Evolutionary conservation across 1,140 invertebrate genomes (phyloP).

Genomic region (Drosophila kikkawai): DNA sequence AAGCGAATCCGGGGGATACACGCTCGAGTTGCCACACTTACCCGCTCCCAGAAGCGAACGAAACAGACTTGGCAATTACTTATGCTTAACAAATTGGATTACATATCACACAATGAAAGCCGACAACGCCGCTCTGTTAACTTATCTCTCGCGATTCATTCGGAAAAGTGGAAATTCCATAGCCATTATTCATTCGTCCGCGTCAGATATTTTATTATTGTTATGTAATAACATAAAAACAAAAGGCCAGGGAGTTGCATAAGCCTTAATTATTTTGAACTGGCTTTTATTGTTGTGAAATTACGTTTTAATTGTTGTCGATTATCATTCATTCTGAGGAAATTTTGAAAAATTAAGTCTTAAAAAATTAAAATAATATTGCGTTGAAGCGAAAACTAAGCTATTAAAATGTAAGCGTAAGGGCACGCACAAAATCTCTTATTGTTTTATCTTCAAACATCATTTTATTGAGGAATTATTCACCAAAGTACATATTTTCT

Average conservation of each 20-base stretch:
- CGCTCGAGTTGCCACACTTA: constrained; percentile 41
- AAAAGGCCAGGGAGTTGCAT: neutral
- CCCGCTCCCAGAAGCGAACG: neutral
- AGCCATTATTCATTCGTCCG: constrained; percentile 16
- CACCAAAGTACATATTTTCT: too few species aligned
- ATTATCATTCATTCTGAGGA: neutral
- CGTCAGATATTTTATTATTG: constrained; percentile 2
- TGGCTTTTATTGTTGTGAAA: neutral
- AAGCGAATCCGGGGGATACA: constrained; percentile 29
- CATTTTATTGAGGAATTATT: too few species aligned
- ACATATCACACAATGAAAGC: constrained; percentile 27
- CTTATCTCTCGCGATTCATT: constrained; percentile 40
- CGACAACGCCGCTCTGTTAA: constrained; percentile 14
- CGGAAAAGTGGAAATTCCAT: constrained; percentile 33
- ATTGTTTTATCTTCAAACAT: too few species aligned
- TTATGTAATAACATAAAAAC: constrained; percentile 15
- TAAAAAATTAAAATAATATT: too few species aligned
- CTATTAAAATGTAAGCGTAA: too few species aligned
- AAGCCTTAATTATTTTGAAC: constrained; percentile 4
- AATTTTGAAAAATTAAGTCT: neutral
- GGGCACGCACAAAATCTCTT: too few species aligned
- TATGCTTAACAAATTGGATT: constrained; percentile 56
- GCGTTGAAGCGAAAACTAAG: too few species aligned
- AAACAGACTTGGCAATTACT: constrained; percentile 48
- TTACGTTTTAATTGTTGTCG: neutral